These are phyloP conservation scores for Liposcelis brunnea DNA, from an alignment of 2,888 invertebrate genomes.

Conservation along the genomic window DNA sequence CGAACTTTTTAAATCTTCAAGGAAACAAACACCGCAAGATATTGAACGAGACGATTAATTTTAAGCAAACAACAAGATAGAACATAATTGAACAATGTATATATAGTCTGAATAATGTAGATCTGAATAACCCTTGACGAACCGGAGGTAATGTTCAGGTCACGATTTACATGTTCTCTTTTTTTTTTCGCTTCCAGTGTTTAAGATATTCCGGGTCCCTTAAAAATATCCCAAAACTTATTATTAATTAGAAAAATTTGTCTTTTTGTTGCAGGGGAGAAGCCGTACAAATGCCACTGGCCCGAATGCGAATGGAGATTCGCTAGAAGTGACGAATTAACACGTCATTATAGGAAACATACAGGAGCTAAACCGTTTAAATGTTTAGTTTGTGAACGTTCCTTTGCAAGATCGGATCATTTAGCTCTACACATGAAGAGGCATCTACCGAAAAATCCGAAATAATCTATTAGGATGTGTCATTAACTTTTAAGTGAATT, in stretches of 20 bases:
- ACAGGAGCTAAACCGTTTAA: constrained; percentile 40
- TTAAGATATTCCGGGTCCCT: too few species aligned
- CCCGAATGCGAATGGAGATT: constrained; percentile 37
- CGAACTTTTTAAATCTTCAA: too few species aligned
- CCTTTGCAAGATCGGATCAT: constrained; percentile 39
- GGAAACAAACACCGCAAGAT: too few species aligned
- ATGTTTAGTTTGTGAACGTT: constrained; percentile 36
- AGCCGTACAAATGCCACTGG: constrained; percentile 37
- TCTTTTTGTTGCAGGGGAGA: constrained; percentile 29
- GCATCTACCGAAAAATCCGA: constrained; percentile 67
- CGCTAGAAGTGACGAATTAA: constrained; percentile 37
- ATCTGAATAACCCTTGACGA: too few species aligned
- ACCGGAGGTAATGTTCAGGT: too few species aligned
- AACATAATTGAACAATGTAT: too few species aligned
- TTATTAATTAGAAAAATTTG: neutral
- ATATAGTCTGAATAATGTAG: too few species aligned
- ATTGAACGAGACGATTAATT: too few species aligned
- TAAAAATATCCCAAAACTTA: constrained; percentile 3
- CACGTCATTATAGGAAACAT: constrained; percentile 38
- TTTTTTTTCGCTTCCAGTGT: too few species aligned
- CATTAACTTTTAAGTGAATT: too few species aligned
- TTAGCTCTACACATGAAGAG: constrained; percentile 39
- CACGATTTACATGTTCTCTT: too few species aligned
- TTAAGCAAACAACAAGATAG: too few species aligned
- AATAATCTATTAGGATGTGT: constrained; percentile 33